Conservation (phyloP, 2,888 invertebrate species). For the Embidobia sp. region DNA sequence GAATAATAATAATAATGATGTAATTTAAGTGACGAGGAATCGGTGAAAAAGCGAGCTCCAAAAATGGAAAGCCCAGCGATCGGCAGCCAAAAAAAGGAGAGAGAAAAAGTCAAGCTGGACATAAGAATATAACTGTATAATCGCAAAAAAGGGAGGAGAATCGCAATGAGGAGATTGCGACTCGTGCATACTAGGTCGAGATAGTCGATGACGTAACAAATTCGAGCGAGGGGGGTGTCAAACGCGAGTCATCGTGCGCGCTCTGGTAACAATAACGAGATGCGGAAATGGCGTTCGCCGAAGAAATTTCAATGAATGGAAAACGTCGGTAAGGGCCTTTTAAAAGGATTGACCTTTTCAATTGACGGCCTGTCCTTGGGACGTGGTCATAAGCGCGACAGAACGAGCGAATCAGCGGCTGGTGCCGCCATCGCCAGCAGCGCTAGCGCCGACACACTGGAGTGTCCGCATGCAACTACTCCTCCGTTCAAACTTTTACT, state of each 20-base stretch:
- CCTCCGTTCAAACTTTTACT: too few species aligned
- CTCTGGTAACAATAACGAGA: conserved; percentile 65
- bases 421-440: conserved; percentile 62
- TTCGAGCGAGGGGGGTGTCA: conserved; percentile 47
- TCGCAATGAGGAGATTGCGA: conserved; percentile 46
- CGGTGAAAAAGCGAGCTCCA: too few species aligned
- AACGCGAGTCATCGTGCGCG: conserved; percentile 58
- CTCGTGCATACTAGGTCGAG: conserved; percentile 57
- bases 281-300: conserved; percentile 68
- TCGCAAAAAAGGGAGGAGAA: conserved; percentile 32
- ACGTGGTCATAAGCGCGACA: conserved; percentile 39
- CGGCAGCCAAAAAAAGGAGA: too few species aligned
- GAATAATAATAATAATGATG: too few species aligned
- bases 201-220: conserved; percentile 61
- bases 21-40: too few species aligned
- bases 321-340: conserved; percentile 76
- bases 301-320: conserved; percentile 79
- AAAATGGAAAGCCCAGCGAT: too few species aligned
- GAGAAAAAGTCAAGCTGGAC: too few species aligned
- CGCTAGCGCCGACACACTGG: conserved; percentile 25
- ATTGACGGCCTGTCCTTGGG: conserved; percentile 78
- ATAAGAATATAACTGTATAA: conserved; percentile 18
- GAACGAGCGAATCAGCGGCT: conserved; percentile 35
- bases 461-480: conserved; percentile 8
- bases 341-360: conserved; percentile 81